Base-by-base conservation (phyloP, 2,113 vertebrate species). In the Solenodon paradoxus region DNA sequence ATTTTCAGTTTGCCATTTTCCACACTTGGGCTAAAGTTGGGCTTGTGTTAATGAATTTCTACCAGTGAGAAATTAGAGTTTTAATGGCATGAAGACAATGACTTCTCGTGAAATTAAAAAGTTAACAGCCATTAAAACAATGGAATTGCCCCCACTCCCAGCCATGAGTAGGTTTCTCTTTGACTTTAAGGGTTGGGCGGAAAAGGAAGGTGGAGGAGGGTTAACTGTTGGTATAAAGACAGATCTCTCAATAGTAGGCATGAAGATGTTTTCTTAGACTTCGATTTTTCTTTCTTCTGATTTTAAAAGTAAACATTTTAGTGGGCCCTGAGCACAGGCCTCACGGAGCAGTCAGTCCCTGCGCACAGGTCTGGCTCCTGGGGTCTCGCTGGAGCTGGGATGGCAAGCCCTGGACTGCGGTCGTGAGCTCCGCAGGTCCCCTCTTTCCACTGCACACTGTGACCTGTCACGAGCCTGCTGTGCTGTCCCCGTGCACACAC, bases 311-410 rank as follows among this genome's bases (percentile, higher is more conserved):
- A 79, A 45, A 79, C 55, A 1, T 20, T 84, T 20, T 30, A 13
- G 47, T 19, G 63, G 38, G 49, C 5, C 75, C 13, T 9, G 28
- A 15, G 35, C 20, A n/a, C 47, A 2, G 0, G 28, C 45, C 87
- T 78, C 32, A 22, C 28, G 74, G 35, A 12, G 28, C 17, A n/a
- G 9, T 30, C 2, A 22, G 30, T 49, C 74, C 9, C 13, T 53
- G 53, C 16, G 26, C 12, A 22, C 12, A 38, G 32, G 28, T 13
- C 59, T 32, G 19, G 12, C 74, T 35, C 47, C 28, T 38, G 8
- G 9, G 42, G n/a, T 16, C 5, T 6, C 7, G 1, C 16, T n/a
- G 66, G 38, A 86, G 51, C 22, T 5, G 0, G 3, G 5, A n/a
- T 38, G 45, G 9, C 42, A 30, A 4, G 38, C 69, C 16, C 57